Evolutionary conservation across 2,113 vertebrate species (phyloP), one percentile per base, ranked within the genome.

Genomic region (Platycercus adscitus): DNA sequence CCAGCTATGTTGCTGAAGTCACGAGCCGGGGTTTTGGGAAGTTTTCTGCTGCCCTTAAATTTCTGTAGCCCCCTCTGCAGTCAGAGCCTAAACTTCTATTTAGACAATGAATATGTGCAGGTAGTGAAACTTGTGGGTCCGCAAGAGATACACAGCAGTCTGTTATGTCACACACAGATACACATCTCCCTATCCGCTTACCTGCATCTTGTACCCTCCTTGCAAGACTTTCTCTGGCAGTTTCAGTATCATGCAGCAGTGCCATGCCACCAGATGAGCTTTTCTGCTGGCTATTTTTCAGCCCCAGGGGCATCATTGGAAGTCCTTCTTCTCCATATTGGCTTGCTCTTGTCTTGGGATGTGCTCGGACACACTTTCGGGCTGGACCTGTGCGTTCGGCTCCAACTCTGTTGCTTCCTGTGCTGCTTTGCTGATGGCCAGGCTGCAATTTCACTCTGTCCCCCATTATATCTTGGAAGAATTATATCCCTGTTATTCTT

Each of bases 281-380:
- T 28, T 83, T 85, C 43, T 88, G 77, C 79, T 88, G 31, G 15
- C 53, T 52, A 6, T 29, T 91, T 81, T 68, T 68, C 69, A 89
- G 33, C 31, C 43, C 31, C 33, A 41, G 5, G 63, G 24, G 26
- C 52, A 49, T 93, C 11, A 25, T 19, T 75, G 43, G 37, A 88
- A 84, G 61, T 66, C 3, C 8, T 76, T 88, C 25, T 31, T 50
- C 71, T 95, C 33, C 10, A 1, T 43, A 24, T 49, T 72, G n/a
- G 18, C 43, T 55, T 81, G 31, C 46, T 13, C 21, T 66, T 93
- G 39, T 55, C 39, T 49, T 55, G 37, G 25, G 46, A 86, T 13
- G 24, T 35, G 23, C 55, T 93, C 3, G 3, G 43, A 39, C 12
- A 24, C 2, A 0, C 13, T 81, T 76, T 4, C 1, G 1, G 10